These are phyloP conservation scores for Crepidodera aurea DNA, from an alignment of 2,888 invertebrate genomes.

Conservation along the genomic window DNA sequence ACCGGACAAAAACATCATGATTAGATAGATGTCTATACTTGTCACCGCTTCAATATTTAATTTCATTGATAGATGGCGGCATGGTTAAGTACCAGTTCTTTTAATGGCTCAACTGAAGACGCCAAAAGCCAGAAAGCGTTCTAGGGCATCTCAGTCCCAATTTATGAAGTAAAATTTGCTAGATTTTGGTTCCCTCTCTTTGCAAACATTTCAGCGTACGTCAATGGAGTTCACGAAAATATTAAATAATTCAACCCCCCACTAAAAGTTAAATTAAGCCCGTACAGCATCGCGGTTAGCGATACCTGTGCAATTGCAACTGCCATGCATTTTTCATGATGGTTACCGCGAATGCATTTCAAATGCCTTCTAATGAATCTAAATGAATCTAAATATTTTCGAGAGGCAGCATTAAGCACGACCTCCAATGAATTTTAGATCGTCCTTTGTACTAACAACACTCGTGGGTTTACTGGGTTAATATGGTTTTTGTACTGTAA, in stretches of 20 bases:
- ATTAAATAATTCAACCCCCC: not conserved
- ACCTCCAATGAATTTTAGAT: slow-evolving; percentile 17
- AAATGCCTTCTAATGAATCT: slow-evolving; percentile 14
- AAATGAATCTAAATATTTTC: slow-evolving; percentile 24
- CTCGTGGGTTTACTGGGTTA: slow-evolving; percentile 4
- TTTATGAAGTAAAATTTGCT: no score
- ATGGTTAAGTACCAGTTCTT: no score
- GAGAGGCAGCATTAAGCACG: slow-evolving; percentile 15
- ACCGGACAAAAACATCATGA: no score
- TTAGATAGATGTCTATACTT: no score
- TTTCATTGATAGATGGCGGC: no score
- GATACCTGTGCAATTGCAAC: slow-evolving; percentile 14
- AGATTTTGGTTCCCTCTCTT: no score
- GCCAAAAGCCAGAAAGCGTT: no score
- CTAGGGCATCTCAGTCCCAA: no score
- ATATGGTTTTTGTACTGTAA: not conserved
- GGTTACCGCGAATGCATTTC: slow-evolving; percentile 18
- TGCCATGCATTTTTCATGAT: slow-evolving; percentile 12
- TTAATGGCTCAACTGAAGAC: no score
- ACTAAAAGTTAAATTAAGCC: slow-evolving; percentile 4
- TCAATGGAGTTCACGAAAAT: not conserved
- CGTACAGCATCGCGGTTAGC: not conserved
- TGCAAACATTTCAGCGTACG: no score
- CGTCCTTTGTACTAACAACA: not conserved
- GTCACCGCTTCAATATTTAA: no score